Base-by-base conservation (phyloP, 2,888 invertebrate species). In the Parnassius orleans region DNA sequence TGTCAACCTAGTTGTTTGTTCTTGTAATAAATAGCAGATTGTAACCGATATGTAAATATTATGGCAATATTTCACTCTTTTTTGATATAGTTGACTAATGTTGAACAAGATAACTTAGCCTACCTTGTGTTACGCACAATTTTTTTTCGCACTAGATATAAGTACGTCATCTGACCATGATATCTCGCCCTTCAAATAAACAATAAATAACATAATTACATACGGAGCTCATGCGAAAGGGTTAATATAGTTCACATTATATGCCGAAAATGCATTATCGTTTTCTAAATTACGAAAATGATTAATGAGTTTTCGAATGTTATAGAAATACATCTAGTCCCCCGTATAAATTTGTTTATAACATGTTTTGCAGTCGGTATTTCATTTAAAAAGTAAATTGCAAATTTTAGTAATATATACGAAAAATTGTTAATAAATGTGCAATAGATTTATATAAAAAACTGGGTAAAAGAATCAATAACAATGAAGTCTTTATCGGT, bases 401-500 rank as follows among this genome's bases (percentile, higher is more conserved):
- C 14, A 24, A 48, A 48, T 9, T 48, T n/a, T n/a, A 43, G 10
- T 19, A 24, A 44, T 47, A 51, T 46, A 42, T 11, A 41, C 10
- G 10, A n/a, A 3, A 60, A 43, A 12, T 46, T 19, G 12, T 61
- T 64, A 61, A 65, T 44, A 14, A 5, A 55, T 15, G 62, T 65
- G 61, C 61, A 65, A 65, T 54, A 64, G 60, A 57, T 57, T 56
- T 14, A 46, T 54, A 43, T 44, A 42, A 59, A 57, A 63, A 63
- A 54, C 51, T 58, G 57, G 54, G 60, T 60, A 44, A 57, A 57
- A 54, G 33, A 50, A 57, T 53, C 61, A 60, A 55, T 64, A 68
- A 80, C 79, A 80, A 82, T 77, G 79, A 83, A 83, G 73, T 80
- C 74, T 76, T 80, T 77, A 79, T 84, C 90, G 90, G 90, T 89